Conservation (phyloP, 1,140 invertebrate genomes). For the Dendroctonus valens region DNA sequence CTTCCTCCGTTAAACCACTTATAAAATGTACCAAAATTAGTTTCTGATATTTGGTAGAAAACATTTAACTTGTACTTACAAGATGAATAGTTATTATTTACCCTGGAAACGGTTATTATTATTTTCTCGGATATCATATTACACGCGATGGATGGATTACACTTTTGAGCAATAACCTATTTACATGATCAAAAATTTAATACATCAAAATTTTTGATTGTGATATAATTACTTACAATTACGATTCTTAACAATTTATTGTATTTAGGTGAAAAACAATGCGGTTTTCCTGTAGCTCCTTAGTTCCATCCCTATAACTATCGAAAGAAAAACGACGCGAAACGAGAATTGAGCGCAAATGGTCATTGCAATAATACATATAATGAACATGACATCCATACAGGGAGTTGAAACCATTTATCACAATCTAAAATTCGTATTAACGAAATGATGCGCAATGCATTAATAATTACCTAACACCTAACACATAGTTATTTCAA, state of each 20-base stretch:
- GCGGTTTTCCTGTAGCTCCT: too few relatives aligned
- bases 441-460: too few relatives aligned
- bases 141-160: constrained; percentile 48
- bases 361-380: neutral
- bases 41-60: constrained; percentile 17
- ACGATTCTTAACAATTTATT: neutral
- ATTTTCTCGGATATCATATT: constrained; percentile 24
- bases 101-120: constrained; percentile 42
- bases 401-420: neutral
- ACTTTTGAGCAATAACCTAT: constrained; percentile 49
- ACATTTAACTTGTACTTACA: constrained; percentile 47
- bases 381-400: neutral
- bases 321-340: neutral
- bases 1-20: neutral
- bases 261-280: neutral
- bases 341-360: neutral
- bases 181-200: constrained; percentile 29
- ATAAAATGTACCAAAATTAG: constrained; percentile 25
- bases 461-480: too few relatives aligned
- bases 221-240: constrained; percentile 9
- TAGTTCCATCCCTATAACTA: neutral
- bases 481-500: too few relatives aligned
- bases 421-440: too few relatives aligned
- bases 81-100: constrained; percentile 46
- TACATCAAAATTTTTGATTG: constrained; percentile 19